Evolutionary conservation across 2,113 vertebrate species (phyloP).

Genomic region (Mormoops blainvillei): DNA sequence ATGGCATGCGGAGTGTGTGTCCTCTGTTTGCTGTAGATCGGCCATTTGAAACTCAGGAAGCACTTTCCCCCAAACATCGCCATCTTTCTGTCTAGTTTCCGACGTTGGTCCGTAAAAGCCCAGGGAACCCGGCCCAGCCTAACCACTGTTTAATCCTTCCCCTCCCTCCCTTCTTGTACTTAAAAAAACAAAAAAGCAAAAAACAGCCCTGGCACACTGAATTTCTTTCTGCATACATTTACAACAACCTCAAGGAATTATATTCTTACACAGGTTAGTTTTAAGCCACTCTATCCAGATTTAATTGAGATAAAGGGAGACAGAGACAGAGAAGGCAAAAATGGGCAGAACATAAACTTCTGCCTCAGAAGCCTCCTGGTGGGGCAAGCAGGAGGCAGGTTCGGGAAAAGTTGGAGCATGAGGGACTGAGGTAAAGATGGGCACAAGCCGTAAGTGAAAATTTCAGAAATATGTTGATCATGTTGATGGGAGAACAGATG

Average conservation of each 20-base stretch:
- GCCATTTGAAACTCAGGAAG: neutral
- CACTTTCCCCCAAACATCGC: neutral
- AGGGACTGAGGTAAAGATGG: neutral
- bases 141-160: neutral
- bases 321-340: neutral
- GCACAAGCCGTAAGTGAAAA: neutral
- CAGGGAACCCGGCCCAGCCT: neutral
- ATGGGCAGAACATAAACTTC: neutral
- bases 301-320: neutral
- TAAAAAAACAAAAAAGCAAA: neutral
- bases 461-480: neutral
- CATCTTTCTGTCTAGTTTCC: neutral
- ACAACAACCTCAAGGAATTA: neutral
- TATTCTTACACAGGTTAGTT: neutral
- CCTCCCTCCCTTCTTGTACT: neutral
- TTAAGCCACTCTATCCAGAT: neutral
- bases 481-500: neutral
- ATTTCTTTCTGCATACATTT: neutral
- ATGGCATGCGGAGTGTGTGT: neutral
- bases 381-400: accelerated
- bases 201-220: neutral
- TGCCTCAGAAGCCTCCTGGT: neutral
- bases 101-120: neutral
- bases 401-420: accelerated
- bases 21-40: neutral